These are phyloP conservation scores for Drosophila pseudotalamancana DNA, from an alignment of 2,888 invertebrate genomes.

Conservation along the genomic window DNA sequence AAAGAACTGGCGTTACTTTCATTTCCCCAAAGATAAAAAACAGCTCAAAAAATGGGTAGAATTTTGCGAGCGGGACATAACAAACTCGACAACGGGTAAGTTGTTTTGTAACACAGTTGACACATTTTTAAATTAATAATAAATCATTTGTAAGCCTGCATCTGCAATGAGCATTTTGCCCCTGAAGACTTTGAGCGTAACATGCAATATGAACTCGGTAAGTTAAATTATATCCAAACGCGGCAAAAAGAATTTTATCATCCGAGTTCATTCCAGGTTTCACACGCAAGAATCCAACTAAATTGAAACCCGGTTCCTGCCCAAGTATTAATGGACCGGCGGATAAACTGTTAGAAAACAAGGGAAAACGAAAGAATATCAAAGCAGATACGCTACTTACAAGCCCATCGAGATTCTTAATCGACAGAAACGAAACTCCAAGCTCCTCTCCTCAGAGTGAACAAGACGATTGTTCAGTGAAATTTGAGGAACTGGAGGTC, in stretches of 20 bases:
- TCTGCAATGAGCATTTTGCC: slow-evolving; percentile 59
- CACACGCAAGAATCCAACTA: slow-evolving; percentile 54
- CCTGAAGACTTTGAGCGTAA: slow-evolving; percentile 58
- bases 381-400: not conserved
- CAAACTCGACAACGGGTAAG: slow-evolving; percentile 47
- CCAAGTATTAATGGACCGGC: slow-evolving; percentile 36
- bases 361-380: not conserved
- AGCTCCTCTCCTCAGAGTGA: not conserved
- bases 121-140: not conserved
- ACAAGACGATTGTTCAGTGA: not conserved
- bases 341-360: not conserved
- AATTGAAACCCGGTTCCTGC: slow-evolving; percentile 45
- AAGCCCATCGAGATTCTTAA: not conserved
- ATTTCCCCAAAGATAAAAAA: slow-evolving; percentile 50
- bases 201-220: slow-evolving; percentile 62
- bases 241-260: not conserved
- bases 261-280: slow-evolving; percentile 32
- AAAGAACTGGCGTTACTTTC: slow-evolving; percentile 53
- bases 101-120: not conserved
- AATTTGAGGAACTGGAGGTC: slow-evolving; percentile 3
- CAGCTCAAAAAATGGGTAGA: slow-evolving; percentile 52
- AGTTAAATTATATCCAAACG: not conserved
- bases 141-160: slow-evolving; percentile 38
- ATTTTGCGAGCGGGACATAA: slow-evolving; percentile 47
- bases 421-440: no score